Conservation (phyloP, 2,888 invertebrate genomes). For the Hermodice carunculata region DNA sequence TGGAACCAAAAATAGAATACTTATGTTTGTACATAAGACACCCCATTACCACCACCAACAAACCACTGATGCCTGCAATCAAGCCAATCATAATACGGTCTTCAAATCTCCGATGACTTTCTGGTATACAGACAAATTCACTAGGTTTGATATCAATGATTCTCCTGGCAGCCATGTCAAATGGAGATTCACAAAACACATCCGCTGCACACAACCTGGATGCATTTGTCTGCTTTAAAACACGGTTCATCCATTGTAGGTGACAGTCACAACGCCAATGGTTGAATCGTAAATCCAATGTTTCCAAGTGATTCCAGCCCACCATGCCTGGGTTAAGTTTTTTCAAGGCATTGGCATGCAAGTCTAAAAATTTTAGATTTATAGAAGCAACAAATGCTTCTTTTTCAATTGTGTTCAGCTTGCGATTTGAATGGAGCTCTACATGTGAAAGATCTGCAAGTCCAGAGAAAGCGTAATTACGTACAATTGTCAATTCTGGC, state of each 20-base stretch:
- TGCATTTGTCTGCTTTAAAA: not conserved
- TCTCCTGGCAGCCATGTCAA: not conserved
- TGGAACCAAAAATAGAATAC: not conserved
- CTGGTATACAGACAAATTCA: constrained; percentile 1
- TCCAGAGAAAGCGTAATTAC: constrained; percentile 22
- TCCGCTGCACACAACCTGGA: not conserved
- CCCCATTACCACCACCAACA: constrained; percentile 8
- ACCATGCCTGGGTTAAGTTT: constrained; percentile 3
- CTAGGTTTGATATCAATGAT: not conserved
- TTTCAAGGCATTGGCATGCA: constrained; percentile 24
- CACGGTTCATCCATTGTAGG: constrained; percentile 15
- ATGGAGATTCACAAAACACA: constrained; percentile 3
- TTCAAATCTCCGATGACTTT: constrained; percentile 2
- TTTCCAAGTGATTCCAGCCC: constrained; percentile 24
- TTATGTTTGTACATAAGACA: not conserved
- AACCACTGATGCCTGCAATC: not conserved
- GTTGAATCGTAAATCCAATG: constrained; percentile 27
- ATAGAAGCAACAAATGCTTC: constrained; percentile 15
- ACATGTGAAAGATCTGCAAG: constrained; percentile 7
- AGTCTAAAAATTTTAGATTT: constrained; percentile 11
- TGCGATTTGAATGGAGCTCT: constrained; percentile 26
- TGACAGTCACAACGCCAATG: constrained; percentile 31
- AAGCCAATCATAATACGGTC: constrained; percentile 14
- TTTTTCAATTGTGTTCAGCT: constrained; percentile 12
- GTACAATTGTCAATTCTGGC: constrained; percentile 18